These are phyloP conservation scores for Dipus sagitta DNA, from an alignment of 2,797 vertebrate genomes.

Conservation along the genomic window DNA sequence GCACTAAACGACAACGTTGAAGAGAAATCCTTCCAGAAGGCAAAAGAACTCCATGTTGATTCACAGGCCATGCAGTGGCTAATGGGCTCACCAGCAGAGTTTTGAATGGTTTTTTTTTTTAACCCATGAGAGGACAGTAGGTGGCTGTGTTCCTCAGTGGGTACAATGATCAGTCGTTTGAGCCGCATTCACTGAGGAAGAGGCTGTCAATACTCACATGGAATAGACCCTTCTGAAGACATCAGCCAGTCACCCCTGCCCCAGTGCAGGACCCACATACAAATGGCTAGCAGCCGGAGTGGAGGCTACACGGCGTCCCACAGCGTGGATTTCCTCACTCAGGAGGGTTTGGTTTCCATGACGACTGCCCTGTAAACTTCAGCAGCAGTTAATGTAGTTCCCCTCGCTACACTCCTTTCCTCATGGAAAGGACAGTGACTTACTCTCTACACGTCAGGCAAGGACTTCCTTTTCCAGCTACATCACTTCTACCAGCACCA, in stretches of 20 bases:
- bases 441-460: not conserved
- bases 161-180: no score
- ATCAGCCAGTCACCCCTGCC: not conserved
- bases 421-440: not conserved
- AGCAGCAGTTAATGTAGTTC: no score
- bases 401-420: not conserved
- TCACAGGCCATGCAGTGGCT: not conserved
- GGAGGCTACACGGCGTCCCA: accelerated
- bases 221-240: not conserved
- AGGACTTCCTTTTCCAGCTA: not conserved
- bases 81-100: no score
- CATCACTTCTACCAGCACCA: not conserved
- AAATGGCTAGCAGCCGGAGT: not conserved
- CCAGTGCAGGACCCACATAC: no score
- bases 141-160: not conserved
- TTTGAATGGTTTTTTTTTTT: no score
- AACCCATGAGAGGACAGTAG: not conserved
- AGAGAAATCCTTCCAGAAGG: not conserved
- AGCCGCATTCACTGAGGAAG: not conserved
- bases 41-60: not conserved
- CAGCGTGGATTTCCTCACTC: not conserved
- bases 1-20: not conserved
- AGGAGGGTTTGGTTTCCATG: not conserved
- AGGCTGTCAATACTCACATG: not conserved
- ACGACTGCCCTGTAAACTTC: not conserved